phyloP scores from a whole-genome alignment of 2,797 vertebrate species.

The Tinamus major region DNA sequence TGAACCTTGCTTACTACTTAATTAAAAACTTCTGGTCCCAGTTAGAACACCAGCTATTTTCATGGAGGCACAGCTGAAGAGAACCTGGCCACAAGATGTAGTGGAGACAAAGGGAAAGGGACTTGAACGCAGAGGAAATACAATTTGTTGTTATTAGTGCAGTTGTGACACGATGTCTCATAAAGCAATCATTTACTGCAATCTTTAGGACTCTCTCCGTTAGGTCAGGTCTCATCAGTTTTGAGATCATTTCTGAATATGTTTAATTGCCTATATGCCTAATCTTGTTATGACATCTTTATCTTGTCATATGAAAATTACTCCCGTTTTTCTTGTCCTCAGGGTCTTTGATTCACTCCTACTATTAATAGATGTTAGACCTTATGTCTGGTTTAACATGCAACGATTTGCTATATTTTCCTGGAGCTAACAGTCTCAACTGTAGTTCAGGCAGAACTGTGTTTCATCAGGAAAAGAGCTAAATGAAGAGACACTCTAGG shows the following conservation, averaged over 20 bases:
- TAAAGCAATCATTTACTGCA: slow-evolving; percentile 5
- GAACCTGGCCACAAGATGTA: not conserved
- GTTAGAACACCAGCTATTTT: not conserved
- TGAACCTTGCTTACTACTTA: not conserved
- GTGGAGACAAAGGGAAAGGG: not conserved
- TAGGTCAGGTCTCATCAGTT: not conserved
- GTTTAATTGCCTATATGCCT: not conserved
- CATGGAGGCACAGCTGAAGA: not conserved
- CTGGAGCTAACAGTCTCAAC: not conserved
- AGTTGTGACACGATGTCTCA: not conserved
- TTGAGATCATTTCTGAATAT: not conserved
- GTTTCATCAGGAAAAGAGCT: not conserved
- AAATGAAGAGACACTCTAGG: not conserved
- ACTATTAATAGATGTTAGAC: not conserved
- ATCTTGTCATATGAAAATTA: not conserved
- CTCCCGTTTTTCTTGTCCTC: not conserved
- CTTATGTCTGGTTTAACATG: not conserved
- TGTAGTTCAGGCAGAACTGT: not conserved
- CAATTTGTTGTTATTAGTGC: not conserved
- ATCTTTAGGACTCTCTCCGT: not conserved
- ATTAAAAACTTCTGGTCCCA: not conserved
- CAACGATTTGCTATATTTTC: not conserved
- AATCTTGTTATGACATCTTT: not conserved
- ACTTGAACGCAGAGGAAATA: not conserved
- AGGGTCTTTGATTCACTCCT: not conserved